Percentiles rank a stretch among this genome's conserved stretches.
Evolutionary conservation across 2,113 vertebrate species (phyloP).

Genomic region (Heterotilapia buettikoferi): DNA sequence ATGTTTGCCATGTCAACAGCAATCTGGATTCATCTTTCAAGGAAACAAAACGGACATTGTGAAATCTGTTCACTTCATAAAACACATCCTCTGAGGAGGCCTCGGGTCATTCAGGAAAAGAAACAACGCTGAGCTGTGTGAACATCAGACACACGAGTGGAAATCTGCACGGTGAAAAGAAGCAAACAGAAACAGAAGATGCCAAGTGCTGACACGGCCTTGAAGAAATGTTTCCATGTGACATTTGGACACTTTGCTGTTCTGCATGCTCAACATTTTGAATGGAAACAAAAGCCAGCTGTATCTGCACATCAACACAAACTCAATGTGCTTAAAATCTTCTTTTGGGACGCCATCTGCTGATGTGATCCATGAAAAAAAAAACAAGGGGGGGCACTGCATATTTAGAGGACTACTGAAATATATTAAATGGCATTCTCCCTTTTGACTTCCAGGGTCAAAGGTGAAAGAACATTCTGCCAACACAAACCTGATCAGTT

Average conservation of each 20-base stretch:
- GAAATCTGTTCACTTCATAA: not conserved
- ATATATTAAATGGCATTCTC: not conserved
- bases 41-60: not conserved
- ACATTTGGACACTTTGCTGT: not conserved
- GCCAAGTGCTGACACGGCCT: not conserved
- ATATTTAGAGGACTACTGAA: not conserved
- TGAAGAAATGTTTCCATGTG: not conserved
- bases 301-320: not conserved
- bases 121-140: not conserved
- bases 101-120: not conserved
- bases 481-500: not conserved
- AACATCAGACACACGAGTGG: not conserved
- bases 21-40: conserved; percentile 3
- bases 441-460: not conserved
- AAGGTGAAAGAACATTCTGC: not conserved
- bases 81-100: not conserved
- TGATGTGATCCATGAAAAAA: not conserved
- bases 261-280: not conserved
- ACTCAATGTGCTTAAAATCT: not conserved
- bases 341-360: not conserved
- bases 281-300: conserved; percentile 4
- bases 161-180: not conserved
- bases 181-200: not conserved
- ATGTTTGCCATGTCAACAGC: not conserved
- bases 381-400: accelerated